Base-by-base conservation (phyloP, 2,888 invertebrate species). In the Amiota communis region DNA sequence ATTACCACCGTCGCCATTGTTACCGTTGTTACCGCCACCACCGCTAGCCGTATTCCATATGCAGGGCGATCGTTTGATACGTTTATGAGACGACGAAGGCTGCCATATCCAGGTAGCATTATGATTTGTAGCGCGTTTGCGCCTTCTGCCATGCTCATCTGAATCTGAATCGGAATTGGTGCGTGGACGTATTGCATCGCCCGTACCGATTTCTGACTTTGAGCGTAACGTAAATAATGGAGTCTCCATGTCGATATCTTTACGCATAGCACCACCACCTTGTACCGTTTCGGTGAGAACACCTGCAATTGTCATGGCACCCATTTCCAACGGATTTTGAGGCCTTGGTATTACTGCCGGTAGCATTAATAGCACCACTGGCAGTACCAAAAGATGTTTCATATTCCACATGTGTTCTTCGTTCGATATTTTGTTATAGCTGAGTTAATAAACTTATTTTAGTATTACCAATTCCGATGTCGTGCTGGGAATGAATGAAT, bases 41-140 rank as follows among this genome's bases (percentile, higher is more conserved):
- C 64, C 68, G 15, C 72, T 72, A 13, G 15, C 15, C 67, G 71
- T 47, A 15, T 47, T 11, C 8, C 76, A 68, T 68, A 67, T 72
- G 59, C 87, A 87, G 0, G 86, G 82, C 3, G 86, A 74, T 3
- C 88, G 86, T 63, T 79, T 84, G 11, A 11, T 12, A 71, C 65
- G 1, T 8, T 49, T 17, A 59, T 59, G 59, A 17, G 73, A 70
- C 3, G 15, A 13, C 61, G 68, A 2, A 63, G 59, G 6, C 53
- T 47, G 6, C n/a, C 57, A 57, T 13, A 53, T 13, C 53, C n/a
- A 13, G n/a, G 2, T 53, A 53, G 13, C 53, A 53, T 53, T 53
- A 12, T 11, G 13, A 2, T 53, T 53, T 8, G 47, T 51, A 20
- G 2, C 53, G 1, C 81, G 75, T 8, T 79, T 75, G 0, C 84